Conservation (phyloP, 2,888 invertebrate species). For the Chrysolina oricalcia region DNA sequence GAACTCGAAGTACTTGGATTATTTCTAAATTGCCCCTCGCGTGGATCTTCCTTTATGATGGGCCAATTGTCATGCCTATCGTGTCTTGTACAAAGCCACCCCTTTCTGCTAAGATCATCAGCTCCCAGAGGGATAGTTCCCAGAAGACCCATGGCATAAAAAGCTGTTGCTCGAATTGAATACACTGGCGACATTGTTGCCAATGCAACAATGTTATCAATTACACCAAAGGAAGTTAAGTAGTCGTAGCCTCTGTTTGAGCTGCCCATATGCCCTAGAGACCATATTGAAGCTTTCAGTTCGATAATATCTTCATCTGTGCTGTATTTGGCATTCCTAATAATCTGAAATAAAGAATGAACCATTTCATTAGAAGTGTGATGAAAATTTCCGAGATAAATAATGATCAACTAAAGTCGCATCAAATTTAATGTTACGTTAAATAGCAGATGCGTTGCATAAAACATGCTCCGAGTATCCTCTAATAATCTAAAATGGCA, state of each 20-base stretch:
- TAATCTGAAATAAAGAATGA: conserved; percentile 60
- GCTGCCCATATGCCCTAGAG: conserved; percentile 87
- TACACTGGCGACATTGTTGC: conserved; percentile 89
- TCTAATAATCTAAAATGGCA: too few relatives aligned
- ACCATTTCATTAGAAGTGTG: background rate
- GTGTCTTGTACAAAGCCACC: conserved; percentile 85
- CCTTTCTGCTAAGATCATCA: conserved; percentile 81
- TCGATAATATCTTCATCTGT: conserved; percentile 83
- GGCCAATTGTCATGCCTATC: conserved; percentile 84
- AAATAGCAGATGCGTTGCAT: too few relatives aligned
- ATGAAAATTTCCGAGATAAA: background rate
- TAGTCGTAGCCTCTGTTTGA: conserved; percentile 85
- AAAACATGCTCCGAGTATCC: too few relatives aligned
- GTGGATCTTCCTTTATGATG: conserved; percentile 79
- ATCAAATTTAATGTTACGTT: too few relatives aligned
- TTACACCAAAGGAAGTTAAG: conserved; percentile 75
- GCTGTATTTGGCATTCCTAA: conserved; percentile 74
- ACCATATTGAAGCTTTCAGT: conserved; percentile 93
- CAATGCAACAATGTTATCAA: conserved; percentile 76
- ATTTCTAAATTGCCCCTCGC: conserved; percentile 49
- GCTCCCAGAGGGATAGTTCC: conserved; percentile 90
- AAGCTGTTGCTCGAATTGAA: conserved; percentile 91
- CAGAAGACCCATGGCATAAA: conserved; percentile 90
- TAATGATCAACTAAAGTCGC: too few relatives aligned
- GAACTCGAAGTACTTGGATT: conserved; percentile 54